A percentile compares a stretch with the other conserved stretches of the same genome.
These are phyloP conservation scores for Tetranychus truncatus DNA, from an alignment of 2,888 invertebrate genomes.

Conservation along the genomic window DNA sequence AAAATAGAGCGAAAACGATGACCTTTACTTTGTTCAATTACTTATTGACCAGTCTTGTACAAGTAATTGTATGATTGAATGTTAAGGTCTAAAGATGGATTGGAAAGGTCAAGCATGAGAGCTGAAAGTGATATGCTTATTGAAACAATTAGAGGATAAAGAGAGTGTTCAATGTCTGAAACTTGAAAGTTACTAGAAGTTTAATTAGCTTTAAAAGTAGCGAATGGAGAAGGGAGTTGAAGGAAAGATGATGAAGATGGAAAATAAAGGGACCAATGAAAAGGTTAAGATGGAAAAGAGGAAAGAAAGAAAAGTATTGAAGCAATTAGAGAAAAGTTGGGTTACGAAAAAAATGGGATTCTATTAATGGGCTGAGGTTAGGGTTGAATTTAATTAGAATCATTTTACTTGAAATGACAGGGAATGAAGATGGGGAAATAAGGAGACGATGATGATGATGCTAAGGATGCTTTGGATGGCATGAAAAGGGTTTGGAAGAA, in stretches of 20 bases:
- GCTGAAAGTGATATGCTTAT: conserved; percentile 10
- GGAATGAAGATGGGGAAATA: neutral
- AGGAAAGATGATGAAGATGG: conserved; percentile 5
- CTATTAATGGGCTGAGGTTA: neutral
- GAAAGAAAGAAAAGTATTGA: neutral
- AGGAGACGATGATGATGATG: neutral
- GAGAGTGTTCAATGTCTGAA: neutral
- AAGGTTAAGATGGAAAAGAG: neutral
- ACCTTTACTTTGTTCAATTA: no score
- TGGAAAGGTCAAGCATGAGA: neutral
- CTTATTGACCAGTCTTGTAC: no score
- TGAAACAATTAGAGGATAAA: neutral
- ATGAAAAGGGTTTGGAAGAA: neutral
- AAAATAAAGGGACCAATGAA: neutral
- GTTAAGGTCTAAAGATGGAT: neutral
- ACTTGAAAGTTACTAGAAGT: neutral
- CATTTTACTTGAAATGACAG: neutral
- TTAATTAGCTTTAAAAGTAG: neutral
- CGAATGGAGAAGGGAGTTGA: neutral
- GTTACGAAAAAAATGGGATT: neutral
- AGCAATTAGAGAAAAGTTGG: neutral
- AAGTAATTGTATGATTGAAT: no score
- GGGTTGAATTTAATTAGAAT: neutral
- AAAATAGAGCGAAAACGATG: no score
- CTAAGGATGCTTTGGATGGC: neutral